These are phyloP conservation scores for Actinia tenebrosa DNA, from an alignment of 64 coral and sea anemone genomes.

Conservation along the genomic window DNA sequence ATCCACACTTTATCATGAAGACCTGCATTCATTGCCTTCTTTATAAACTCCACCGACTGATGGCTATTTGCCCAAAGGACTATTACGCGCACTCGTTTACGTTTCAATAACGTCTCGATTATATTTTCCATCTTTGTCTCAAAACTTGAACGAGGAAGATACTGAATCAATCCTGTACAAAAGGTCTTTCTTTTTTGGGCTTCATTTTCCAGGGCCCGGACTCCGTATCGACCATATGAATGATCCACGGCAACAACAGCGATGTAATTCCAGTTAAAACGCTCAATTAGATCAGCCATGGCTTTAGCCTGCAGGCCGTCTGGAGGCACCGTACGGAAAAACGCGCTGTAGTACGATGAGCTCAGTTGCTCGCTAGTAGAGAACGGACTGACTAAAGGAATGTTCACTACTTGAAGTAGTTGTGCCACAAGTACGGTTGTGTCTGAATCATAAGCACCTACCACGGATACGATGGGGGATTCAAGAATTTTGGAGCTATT, in stretches of 20 bases:
- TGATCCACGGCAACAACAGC: constrained; percentile 66
- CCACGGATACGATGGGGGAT: constrained; percentile 24
- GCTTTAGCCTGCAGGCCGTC: constrained; percentile 64
- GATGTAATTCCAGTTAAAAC: constrained; percentile 72
- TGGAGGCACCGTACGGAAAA: constrained; percentile 84
- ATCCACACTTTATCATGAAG: constrained; percentile 46
- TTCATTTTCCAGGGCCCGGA: constrained; percentile 25
- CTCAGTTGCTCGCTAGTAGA: constrained; percentile 50
- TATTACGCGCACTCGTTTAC: constrained; percentile 15
- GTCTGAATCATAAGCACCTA: constrained; percentile 48
- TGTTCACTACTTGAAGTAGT: constrained; percentile 38
- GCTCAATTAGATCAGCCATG: constrained; percentile 65
- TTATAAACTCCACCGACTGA: constrained; percentile 29
- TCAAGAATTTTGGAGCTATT: not conserved
- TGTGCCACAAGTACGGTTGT: constrained; percentile 42
- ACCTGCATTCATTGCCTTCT: constrained; percentile 30
- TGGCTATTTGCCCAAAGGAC: constrained; percentile 40
- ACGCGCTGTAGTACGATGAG: constrained; percentile 35
- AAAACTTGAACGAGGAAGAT: constrained; percentile 24
- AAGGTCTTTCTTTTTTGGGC: constrained; percentile 38
- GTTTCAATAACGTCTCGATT: constrained; percentile 20
- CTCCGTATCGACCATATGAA: constrained; percentile 64
- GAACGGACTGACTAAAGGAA: constrained; percentile 36
- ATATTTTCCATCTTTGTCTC: constrained; percentile 41
- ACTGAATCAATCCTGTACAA: constrained; percentile 29